These are phyloP conservation scores for Matsumyia berberina DNA, from an alignment of 2,888 invertebrate genomes.

Conservation along the genomic window DNA sequence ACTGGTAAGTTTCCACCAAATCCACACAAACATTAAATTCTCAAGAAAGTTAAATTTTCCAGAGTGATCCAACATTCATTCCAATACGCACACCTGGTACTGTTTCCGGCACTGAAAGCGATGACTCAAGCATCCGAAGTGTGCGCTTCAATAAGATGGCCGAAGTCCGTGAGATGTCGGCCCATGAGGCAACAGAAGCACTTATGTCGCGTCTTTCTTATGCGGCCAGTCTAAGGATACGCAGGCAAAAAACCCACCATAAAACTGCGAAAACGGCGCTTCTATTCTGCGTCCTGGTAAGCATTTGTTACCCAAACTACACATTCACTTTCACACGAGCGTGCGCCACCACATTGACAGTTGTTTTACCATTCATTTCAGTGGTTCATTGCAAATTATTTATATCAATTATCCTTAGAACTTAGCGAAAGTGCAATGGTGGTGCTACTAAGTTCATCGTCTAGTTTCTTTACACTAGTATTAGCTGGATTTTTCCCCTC, in stretches of 20 bases:
- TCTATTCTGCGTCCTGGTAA: constrained; percentile 93
- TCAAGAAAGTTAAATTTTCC: constrained; percentile 77
- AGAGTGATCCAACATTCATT: constrained; percentile 96
- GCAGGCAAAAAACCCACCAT: constrained; percentile 86
- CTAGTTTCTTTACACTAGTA: constrained; percentile 94
- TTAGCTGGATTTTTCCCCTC: constrained; percentile 95
- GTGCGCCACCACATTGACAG: constrained; percentile 40
- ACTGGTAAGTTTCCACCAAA: constrained; percentile 79
- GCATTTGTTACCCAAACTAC: constrained; percentile 77
- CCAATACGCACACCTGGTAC: constrained; percentile 89
- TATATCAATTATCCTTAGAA: constrained; percentile 94
- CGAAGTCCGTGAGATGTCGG: constrained; percentile 94
- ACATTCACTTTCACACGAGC: constrained; percentile 71
- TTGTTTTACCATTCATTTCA: constrained; percentile 84
- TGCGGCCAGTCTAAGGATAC: constrained; percentile 94
- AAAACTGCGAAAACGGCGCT: constrained; percentile 93
- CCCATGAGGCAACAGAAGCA: constrained; percentile 96
- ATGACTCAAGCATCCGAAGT: constrained; percentile 93
- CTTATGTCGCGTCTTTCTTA: constrained; percentile 96
- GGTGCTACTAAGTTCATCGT: constrained; percentile 94
- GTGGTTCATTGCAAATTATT: constrained; percentile 98
- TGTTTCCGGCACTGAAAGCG: constrained; percentile 90
- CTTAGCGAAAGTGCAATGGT: constrained; percentile 94
- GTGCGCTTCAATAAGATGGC: constrained; percentile 96
- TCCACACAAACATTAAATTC: background rate